Evolutionary conservation across 2,113 vertebrate genomes (phyloP).

Genomic region (Triplophysa dalaica): DNA sequence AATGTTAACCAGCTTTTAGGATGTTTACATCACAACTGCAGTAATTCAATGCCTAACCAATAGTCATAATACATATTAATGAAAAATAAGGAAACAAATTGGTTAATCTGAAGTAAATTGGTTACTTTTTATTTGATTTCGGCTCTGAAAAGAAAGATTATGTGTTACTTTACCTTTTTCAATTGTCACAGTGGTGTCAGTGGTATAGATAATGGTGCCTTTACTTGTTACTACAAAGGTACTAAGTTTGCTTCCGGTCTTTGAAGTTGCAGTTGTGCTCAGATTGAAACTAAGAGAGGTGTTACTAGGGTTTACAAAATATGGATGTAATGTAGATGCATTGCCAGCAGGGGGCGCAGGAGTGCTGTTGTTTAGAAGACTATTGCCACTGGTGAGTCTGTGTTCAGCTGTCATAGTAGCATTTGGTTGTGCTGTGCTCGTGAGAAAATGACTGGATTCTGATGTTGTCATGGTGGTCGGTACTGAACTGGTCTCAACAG

Average conservation of each 20-base stretch:
- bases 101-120: too few species aligned
- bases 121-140: too few species aligned
- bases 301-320: neutral
- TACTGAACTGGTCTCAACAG: conserved; percentile 18
- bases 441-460: neutral
- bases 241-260: neutral
- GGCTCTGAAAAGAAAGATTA: neutral
- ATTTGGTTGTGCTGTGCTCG: conserved; percentile 1
- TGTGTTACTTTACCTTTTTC: neutral
- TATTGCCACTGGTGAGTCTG: neutral
- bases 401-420: neutral
- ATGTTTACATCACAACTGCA: neutral
- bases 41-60: too few species aligned
- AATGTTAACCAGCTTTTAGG: neutral
- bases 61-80: too few species aligned
- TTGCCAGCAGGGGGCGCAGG: conserved; percentile 43
- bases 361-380: conserved; percentile 6
- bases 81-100: too few species aligned
- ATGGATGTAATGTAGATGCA: conserved; percentile 29
- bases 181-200: neutral
- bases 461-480: neutral
- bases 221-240: neutral
- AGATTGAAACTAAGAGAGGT: neutral
- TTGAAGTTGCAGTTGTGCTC: conserved; percentile 7
- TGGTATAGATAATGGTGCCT: conserved; percentile 3